Evolutionary conservation across 2,797 vertebrate genomes (phyloP), one percentile per base, ranked within the genome.

Genomic region (Agapornis canus): DNA sequence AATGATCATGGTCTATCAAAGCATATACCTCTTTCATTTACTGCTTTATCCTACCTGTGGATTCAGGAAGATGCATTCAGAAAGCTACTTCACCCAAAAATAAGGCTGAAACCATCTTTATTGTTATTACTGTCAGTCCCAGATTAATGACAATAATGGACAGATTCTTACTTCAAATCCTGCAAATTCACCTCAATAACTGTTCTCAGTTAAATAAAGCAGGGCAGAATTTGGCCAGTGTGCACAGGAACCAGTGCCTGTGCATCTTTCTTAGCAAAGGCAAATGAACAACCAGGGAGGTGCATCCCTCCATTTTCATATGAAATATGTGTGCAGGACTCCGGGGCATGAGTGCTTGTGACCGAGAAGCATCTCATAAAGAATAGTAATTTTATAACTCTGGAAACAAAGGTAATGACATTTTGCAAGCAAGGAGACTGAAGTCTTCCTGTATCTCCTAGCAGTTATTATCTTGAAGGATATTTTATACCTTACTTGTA

Each of bases 401-500:
- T 69, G 32, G n/a, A 86, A 91, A 85, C 47, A 76, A 88, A 92
- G 96, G 77, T 47, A 82, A 60, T 68, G 52, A 52, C 25, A n/a
- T 94, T 97, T 96, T 88, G 61, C 84, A 71, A 83, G 56, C 56
- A 88, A 93, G 76, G 86, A 84, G 63, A 81, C 95, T 59, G 64
- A 93, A 96, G 86, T 96, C 97, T 97, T 98, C 96, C 95, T 97
- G 90, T 94, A 96, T 91, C 82, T 95, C 68, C 85, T 95, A 94
- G 92, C 77, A 89, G 81, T 93, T 94, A 92, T 69, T 89, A 57
- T 81, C 94, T 91, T 95, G 96, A 97, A 92, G 88, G 94, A 96
- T 97, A 60, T 95, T 97, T 98, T 97, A 61, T 96, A 95, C 96
- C 94, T 95, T 92, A 96, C 71, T 80, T 96, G 81, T 96, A 87